A percentile compares a stretch with the other conserved stretches of the same genome.
Evolutionary conservation across 2,113 vertebrate genomes (phyloP).

Genomic region (Brachirus orientalis): DNA sequence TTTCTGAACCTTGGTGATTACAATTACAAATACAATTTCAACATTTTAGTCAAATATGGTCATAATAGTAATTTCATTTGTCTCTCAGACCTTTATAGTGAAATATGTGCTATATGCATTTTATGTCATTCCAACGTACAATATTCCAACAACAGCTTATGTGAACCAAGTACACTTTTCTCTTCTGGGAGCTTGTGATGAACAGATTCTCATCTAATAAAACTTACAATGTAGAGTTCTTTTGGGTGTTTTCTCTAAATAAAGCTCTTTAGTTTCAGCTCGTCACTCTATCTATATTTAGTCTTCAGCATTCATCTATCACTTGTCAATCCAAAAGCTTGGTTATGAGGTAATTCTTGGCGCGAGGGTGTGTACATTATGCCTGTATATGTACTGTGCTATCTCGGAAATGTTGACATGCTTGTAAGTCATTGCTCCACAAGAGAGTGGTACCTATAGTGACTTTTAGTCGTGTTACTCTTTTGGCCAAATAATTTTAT

Average conservation of each 20-base stretch:
- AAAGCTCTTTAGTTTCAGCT: slow-evolving; percentile 18
- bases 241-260: slow-evolving; percentile 24
- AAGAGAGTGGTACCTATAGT: not conserved
- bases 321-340: not conserved
- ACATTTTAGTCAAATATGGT: too few species aligned
- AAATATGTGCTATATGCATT: too few species aligned
- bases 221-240: not conserved
- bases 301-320: not conserved
- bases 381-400: not conserved
- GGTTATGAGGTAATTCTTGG: not conserved
- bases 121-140: too few species aligned
- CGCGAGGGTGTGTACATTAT: not conserved
- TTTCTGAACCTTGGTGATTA: too few species aligned
- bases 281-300: slow-evolving; percentile 1
- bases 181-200: not conserved
- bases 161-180: slow-evolving; percentile 1
- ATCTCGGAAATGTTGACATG: not conserved
- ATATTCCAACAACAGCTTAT: too few species aligned
- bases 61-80: too few species aligned
- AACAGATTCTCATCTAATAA: slow-evolving; percentile 20
- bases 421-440: not conserved
- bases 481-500: too few species aligned
- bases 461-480: not conserved
- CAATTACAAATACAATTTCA: too few species aligned
- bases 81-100: too few species aligned